phyloP scores from a whole-genome alignment of 2,113 vertebrate genomes.

The Oncorhynchus kisutch region DNA sequence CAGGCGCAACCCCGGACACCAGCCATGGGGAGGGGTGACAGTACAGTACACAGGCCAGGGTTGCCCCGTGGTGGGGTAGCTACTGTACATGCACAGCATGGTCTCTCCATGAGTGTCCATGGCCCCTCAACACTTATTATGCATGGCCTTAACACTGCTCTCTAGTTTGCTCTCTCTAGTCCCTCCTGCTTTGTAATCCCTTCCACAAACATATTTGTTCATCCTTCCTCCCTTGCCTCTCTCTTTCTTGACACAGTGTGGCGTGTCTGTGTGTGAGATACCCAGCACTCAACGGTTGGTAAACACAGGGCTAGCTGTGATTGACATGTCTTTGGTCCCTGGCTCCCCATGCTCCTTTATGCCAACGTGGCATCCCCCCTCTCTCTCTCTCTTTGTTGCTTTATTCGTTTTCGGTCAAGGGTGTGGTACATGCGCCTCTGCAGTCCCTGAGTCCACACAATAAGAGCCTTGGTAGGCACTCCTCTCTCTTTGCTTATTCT shows the following conservation, averaged over 20 bases:
- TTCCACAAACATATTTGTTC: constrained; percentile 26
- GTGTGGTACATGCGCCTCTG: constrained; percentile 34
- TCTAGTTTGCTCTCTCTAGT: not conserved
- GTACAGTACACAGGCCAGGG: constrained; percentile 1
- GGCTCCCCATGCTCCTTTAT: constrained; percentile 22
- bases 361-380: constrained; percentile 40
- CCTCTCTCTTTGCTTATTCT: constrained; percentile 1
- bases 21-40: constrained; percentile 6
- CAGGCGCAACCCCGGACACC: constrained; percentile 27
- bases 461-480: not conserved
- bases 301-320: not conserved
- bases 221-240: not conserved
- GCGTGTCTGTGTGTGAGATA: not conserved
- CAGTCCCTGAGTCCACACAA: not conserved
- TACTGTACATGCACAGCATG: constrained; percentile 21
- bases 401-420: constrained; percentile 50
- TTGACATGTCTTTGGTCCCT: constrained; percentile 22
- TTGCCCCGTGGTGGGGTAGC: constrained; percentile 3
- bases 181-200: constrained; percentile 12
- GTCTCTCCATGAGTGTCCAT: not conserved
- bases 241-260: not conserved
- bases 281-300: not conserved
- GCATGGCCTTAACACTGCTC: not conserved
- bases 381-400: constrained; percentile 10
- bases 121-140: not conserved